These are phyloP conservation scores for Tachina grossa DNA, from an alignment of 2,888 invertebrate genomes.

Conservation along the genomic window DNA sequence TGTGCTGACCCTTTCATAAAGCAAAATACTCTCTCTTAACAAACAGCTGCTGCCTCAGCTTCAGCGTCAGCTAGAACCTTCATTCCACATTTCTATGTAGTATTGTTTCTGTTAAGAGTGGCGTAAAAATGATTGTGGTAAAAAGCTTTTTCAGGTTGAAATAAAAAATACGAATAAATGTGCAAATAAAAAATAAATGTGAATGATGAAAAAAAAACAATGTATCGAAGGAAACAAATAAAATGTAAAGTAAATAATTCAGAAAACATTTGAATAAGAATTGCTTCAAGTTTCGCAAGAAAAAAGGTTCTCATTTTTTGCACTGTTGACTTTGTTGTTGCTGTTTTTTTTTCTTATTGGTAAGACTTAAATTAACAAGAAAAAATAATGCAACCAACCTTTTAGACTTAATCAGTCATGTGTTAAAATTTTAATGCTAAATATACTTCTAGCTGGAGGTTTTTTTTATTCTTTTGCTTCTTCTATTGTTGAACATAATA, in stretches of 20 bases:
- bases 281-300: background rate
- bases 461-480: background rate
- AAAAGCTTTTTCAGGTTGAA: slow-evolving; percentile 59
- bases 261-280: slow-evolving; percentile 23
- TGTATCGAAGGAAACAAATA: slow-evolving; percentile 25
- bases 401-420: slow-evolving; percentile 25
- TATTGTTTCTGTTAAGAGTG: slow-evolving; percentile 72
- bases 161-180: slow-evolving; percentile 32
- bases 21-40: background rate
- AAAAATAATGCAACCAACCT: background rate
- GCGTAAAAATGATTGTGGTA: slow-evolving; percentile 65
- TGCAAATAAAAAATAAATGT: slow-evolving; percentile 16
- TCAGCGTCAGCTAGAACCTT: slow-evolving; percentile 17
- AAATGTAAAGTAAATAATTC: slow-evolving; percentile 44
- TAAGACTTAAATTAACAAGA: slow-evolving; percentile 23
- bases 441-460: background rate
- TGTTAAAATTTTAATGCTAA: slow-evolving; percentile 30
- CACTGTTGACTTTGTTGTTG: background rate
- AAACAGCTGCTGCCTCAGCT: background rate
- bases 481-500: slow-evolving; percentile 15
- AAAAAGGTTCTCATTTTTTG: slow-evolving; percentile 21
- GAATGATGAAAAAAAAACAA: slow-evolving; percentile 36
- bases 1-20: slow-evolving; percentile 28
- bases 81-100: slow-evolving; percentile 39
- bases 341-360: background rate